Conservation (phyloP, 2,113 vertebrate genomes). For the Xenopus borealis region DNA sequence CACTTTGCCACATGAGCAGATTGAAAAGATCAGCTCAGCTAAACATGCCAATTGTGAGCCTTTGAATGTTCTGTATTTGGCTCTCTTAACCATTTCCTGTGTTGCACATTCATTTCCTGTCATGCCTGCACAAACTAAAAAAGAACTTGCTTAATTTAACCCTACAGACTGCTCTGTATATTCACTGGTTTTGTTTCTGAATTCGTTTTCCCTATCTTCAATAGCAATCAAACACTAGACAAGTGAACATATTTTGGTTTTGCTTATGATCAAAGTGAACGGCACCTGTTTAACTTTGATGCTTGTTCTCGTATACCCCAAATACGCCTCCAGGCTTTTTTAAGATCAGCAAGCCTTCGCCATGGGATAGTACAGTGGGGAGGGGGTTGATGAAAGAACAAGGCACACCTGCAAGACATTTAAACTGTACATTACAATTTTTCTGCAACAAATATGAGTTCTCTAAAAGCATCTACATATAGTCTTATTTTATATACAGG, state of each 20-base stretch:
- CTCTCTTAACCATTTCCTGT: background rate
- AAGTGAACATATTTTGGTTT: background rate
- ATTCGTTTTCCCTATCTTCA: background rate
- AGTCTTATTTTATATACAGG: background rate
- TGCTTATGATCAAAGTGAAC: background rate
- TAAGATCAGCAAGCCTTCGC: background rate
- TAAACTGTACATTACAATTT: background rate
- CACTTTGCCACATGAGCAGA: too few relatives aligned
- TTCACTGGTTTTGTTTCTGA: background rate
- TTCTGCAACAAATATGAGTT: background rate
- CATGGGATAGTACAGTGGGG: background rate
- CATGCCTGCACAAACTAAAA: background rate
- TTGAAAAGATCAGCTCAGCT: too few relatives aligned
- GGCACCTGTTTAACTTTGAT: background rate
- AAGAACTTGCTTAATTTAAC: background rate
- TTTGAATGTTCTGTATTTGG: too few relatives aligned
- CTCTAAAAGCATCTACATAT: background rate
- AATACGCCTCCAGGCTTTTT: background rate
- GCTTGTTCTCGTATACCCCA: background rate
- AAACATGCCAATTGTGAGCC: too few relatives aligned
- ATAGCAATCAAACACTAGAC: background rate
- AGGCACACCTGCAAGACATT: background rate
- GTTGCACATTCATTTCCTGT: background rate
- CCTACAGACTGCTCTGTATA: background rate
- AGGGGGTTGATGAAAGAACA: background rate